A percentile compares a stretch with the other conserved stretches of the same genome.
Conservation (phyloP, 1,140 invertebrate genomes). For the Bombus picipes region DNA sequence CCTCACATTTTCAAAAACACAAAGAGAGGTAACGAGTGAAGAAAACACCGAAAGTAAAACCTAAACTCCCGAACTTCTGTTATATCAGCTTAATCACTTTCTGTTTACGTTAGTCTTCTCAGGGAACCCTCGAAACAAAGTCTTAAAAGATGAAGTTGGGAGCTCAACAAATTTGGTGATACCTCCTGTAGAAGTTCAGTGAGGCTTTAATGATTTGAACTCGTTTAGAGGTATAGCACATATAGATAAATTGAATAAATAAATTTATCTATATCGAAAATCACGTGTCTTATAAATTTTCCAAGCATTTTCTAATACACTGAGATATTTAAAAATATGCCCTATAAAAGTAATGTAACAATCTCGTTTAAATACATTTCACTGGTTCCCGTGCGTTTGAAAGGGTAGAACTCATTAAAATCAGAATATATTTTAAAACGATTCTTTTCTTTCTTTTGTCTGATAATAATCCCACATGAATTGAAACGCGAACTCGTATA, state of each 20-base stretch:
- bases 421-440: constrained; percentile 38
- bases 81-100: constrained; percentile 65
- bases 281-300: too few relatives aligned
- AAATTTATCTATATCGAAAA: not conserved
- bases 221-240: too few relatives aligned
- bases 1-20: not conserved
- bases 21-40: constrained; percentile 45
- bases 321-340: not conserved
- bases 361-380: constrained; percentile 15
- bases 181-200: not conserved
- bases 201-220: not conserved
- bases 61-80: constrained; percentile 45
- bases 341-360: not conserved
- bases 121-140: constrained; percentile 61
- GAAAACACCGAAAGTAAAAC: constrained; percentile 42
- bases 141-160: constrained; percentile 60
- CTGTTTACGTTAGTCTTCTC: constrained; percentile 54
- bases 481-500: constrained; percentile 15
- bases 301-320: not conserved
- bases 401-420: constrained; percentile 47
- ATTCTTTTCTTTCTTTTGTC: not conserved
- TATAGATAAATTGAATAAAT: not conserved
- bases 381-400: not conserved
- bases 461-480: constrained; percentile 19
- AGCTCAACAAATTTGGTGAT: constrained; percentile 54